Evolutionary conservation across 2,888 invertebrate species (phyloP).

Genomic region (Macrophya annulata): DNA sequence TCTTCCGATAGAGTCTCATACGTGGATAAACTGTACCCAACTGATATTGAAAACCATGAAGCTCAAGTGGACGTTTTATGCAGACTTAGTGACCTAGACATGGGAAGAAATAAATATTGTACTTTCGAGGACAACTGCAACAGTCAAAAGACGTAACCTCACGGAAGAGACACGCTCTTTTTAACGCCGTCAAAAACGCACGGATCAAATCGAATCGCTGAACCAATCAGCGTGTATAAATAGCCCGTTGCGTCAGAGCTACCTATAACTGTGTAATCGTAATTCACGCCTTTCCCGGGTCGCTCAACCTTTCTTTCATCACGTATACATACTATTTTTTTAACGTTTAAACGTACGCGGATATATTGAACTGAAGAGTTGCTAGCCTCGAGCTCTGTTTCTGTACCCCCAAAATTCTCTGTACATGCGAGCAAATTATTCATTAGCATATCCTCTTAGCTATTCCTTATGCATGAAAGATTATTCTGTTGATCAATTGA

Average conservation of each 20-base stretch:
- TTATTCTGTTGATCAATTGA: not conserved
- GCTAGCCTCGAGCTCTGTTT: not conserved
- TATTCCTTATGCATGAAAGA: not conserved
- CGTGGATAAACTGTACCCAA: constrained; percentile 39
- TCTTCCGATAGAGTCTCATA: constrained; percentile 29
- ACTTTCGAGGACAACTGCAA: not conserved
- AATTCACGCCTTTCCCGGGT: constrained; percentile 50
- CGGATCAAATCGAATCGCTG: constrained; percentile 45
- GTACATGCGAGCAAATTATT: not conserved
- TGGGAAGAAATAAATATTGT: not conserved
- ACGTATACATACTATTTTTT: constrained; percentile 21
- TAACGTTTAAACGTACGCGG: not conserved
- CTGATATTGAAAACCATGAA: constrained; percentile 33
- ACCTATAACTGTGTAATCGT: constrained; percentile 43
- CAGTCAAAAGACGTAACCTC: not conserved
- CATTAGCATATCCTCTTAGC: not conserved
- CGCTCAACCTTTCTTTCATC: constrained; percentile 49
- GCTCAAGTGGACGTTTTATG: not conserved
- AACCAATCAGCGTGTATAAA: constrained; percentile 50
- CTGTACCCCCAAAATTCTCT: not conserved
- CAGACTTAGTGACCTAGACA: not conserved
- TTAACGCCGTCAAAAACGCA: constrained; percentile 24
- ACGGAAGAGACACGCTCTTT: not conserved
- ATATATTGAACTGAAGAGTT: not conserved
- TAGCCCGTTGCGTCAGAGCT: constrained; percentile 43